Base-by-base conservation (phyloP, 1,140 invertebrate genomes). In the Pseudomyrmex gracilis region DNA sequence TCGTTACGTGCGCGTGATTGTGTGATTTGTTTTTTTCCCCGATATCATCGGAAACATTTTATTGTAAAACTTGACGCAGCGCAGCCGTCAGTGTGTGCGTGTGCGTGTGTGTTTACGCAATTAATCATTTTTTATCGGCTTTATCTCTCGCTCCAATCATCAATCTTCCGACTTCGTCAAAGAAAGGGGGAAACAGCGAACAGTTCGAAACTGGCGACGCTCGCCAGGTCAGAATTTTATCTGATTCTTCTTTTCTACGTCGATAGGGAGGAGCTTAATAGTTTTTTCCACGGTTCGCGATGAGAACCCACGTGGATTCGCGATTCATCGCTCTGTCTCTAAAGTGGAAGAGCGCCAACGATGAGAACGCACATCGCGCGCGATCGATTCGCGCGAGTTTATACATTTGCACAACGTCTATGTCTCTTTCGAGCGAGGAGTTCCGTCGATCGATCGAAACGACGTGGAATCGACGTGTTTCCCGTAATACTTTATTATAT, bases 221-320 rank as follows among this genome's bases (percentile, higher is more conserved):
- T 60, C 20, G 5, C 67, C n/a, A n/a, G 43, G 4, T 20, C 15
- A 15, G 3, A 0, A 8, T 24, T 78, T 78, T 70, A 78, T 80
- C 66, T 83, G 63, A 61, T 84, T 43, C 51, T 84, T 43, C 51
- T 70, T 70, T 77, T 85, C 60, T 47, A 66, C 68, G n/a, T 70
- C 13, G 53, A 66, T 53, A n/a, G n/a, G n/a, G n/a, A n/a, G 34
- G 60, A 64, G 47, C 60, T 66, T 78, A 85, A 84, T 85, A 71
- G 73, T 71, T 80, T 51, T 85, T 77, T 84, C 34, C 49, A 71
- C 43, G 66, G 74, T 15, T 7, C 12, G 22, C 7, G 57, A 55
- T 64, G 10, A 34, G 34, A n/a, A n/a, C 12, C 20, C 12, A 15
- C 20, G 76, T 45, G 34, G 34, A 0, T 78, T 68, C 51, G 66